These are phyloP conservation scores for Poecilus cupreus DNA, from an alignment of 2,888 invertebrate species.

Conservation along the genomic window DNA sequence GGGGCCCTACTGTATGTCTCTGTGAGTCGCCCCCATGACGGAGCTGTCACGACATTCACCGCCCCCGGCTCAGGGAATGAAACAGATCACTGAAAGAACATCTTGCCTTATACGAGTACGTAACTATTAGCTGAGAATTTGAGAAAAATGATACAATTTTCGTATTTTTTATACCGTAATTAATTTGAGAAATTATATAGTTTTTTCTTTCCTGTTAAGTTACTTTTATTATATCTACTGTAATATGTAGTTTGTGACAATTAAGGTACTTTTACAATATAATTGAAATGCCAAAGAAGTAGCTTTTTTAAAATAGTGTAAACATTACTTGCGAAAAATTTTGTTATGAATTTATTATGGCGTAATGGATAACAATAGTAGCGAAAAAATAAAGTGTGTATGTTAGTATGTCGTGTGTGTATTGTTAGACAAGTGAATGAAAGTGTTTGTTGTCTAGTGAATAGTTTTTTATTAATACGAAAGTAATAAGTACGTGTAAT, in stretches of 20 bases:
- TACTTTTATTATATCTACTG: no score
- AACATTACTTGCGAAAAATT: no score
- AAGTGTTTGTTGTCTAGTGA: not conserved
- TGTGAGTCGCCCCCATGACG: not conserved
- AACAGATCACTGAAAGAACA: not conserved
- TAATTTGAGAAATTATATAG: no score
- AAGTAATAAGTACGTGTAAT: not conserved
- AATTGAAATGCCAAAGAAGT: no score
- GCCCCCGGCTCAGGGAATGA: not conserved
- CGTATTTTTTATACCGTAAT: no score
- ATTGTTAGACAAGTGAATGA: not conserved
- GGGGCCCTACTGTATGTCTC: not conserved
- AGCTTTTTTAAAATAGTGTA: no score
- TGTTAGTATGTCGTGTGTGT: no score
- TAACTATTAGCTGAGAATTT: not conserved
- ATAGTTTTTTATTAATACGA: not conserved
- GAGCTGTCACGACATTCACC: constrained; percentile 10
- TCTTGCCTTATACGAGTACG: not conserved
- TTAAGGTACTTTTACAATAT: not conserved
- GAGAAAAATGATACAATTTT: no score
- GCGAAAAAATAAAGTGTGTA: not conserved
- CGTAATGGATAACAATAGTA: not conserved
- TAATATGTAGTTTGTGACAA: no score
- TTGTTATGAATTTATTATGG: not conserved
- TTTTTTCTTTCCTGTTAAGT: no score